A percentile compares a stretch with the other conserved stretches of the same genome.
phyloP scores from a whole-genome alignment of 30 jellyfish, hydroid and myxozoan genomes.

The Hydractinia echinata region DNA sequence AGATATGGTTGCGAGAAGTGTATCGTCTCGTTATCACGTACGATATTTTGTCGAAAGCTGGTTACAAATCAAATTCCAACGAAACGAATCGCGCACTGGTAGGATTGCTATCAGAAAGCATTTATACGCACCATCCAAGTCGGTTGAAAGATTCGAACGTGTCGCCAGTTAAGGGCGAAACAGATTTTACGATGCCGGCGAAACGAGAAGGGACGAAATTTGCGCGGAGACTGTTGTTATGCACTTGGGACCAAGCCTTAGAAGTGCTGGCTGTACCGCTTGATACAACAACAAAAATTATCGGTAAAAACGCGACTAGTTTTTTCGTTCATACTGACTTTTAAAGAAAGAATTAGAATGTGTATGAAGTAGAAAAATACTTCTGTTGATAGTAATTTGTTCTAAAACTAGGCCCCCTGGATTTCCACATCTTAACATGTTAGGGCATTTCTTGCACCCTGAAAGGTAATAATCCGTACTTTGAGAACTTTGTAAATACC shows the following conservation, averaged over 20 bases:
- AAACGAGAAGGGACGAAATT: conserved; percentile 77
- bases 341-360: too few species aligned
- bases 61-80: conserved; percentile 63
- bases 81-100: conserved; percentile 87
- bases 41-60: conserved; percentile 93
- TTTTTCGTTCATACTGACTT: not conserved
- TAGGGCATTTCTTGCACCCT: too few species aligned
- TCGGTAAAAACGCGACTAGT: conserved; percentile 39
- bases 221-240: conserved; percentile 69
- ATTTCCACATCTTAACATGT: too few species aligned
- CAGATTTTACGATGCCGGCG: conserved; percentile 44
- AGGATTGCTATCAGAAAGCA: conserved; percentile 70
- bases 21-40: conserved; percentile 91
- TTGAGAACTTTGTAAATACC: too few species aligned
- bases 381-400: too few species aligned
- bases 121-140: conserved; percentile 43
- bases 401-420: too few species aligned
- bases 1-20: conserved; percentile 85
- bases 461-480: too few species aligned
- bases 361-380: too few species aligned
- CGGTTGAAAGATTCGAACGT: conserved; percentile 33
- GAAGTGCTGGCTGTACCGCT: conserved; percentile 82
- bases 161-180: conserved; percentile 30
- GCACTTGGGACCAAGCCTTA: conserved; percentile 91
- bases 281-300: conserved; percentile 65